Evolutionary conservation across 2,113 vertebrate species (phyloP).

Genomic region (Raphicerus campestris): DNA sequence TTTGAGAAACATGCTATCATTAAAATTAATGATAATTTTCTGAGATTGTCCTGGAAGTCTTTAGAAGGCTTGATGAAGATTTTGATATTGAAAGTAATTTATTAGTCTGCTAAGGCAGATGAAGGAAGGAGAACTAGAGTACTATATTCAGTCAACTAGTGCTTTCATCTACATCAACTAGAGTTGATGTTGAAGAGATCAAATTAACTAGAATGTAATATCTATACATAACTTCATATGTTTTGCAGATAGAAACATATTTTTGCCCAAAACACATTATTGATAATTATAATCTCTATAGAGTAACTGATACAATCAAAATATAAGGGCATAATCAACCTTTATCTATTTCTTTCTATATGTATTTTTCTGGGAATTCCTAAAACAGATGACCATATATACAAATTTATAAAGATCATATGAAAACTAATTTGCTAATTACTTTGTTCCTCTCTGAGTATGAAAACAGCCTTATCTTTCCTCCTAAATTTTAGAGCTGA

Average conservation of each 20-base stretch:
- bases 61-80: neutral
- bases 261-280: neutral
- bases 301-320: neutral
- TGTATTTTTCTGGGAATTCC: neutral
- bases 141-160: neutral
- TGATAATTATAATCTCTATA: neutral
- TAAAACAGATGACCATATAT: neutral
- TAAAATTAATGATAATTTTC: neutral
- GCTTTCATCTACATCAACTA: neutral
- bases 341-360: neutral
- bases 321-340: neutral
- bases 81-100: slow-evolving; percentile 22
- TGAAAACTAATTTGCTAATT: slow-evolving; percentile 26
- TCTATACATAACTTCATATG: neutral
- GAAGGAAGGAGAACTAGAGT: neutral
- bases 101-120: neutral
- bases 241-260: neutral
- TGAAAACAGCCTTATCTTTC: neutral
- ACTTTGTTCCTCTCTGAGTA: neutral
- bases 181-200: neutral
- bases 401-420: neutral
- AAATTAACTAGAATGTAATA: neutral
- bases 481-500: slow-evolving; percentile 26
- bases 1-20: neutral
- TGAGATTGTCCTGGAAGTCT: neutral